Evolutionary conservation across 2,113 vertebrate species (phyloP).

Genomic region (Amblyornis subalaris): DNA sequence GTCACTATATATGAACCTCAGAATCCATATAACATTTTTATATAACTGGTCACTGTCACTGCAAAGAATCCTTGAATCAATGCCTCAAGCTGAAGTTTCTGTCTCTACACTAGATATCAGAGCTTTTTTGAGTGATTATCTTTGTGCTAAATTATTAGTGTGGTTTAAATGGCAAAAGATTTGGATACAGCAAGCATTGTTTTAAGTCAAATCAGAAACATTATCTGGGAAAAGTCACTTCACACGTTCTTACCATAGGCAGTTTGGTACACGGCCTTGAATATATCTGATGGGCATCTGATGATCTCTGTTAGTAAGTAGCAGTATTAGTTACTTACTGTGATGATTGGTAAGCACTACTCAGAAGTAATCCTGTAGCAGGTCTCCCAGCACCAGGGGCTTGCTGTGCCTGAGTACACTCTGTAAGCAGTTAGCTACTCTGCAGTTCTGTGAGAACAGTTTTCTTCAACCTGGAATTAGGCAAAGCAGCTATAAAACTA

Average conservation of each 20-base stretch:
- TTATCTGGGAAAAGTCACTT: neutral
- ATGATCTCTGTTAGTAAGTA: neutral
- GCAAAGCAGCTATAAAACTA: neutral
- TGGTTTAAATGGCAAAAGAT: neutral
- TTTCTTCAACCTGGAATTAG: neutral
- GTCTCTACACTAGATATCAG: neutral
- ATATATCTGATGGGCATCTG: neutral
- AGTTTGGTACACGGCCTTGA: neutral
- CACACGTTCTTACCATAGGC: rapidly evolving
- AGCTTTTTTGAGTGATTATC: neutral
- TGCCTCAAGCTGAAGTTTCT: neutral
- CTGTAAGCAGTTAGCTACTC: neutral
- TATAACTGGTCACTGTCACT: neutral
- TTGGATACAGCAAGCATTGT: neutral
- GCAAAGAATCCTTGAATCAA: neutral
- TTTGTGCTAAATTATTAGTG: neutral
- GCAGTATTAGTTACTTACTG: neutral
- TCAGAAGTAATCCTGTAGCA: neutral
- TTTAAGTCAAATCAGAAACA: neutral
- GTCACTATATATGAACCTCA: neutral
- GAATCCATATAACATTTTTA: neutral
- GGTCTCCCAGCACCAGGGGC: rapidly evolving
- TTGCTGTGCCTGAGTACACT: neutral
- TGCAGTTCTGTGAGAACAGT: neutral
- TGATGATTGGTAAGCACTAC: neutral